These are phyloP conservation scores for Moxostoma hubbsi DNA, from an alignment of 2,797 vertebrate genomes.

Conservation along the genomic window DNA sequence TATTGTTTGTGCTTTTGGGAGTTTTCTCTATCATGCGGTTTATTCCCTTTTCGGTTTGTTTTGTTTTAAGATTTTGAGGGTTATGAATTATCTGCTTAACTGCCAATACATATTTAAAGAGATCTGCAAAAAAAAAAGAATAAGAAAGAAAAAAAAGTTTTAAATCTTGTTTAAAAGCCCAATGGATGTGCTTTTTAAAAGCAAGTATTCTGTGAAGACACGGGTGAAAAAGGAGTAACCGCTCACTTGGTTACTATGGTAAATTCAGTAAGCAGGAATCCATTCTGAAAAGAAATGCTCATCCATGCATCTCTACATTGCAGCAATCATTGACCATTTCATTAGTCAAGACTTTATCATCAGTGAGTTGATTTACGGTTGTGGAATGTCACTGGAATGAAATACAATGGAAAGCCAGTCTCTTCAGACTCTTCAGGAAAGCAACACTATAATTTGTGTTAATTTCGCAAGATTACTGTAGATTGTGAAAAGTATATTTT, in stretches of 20 bases:
- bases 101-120: constrained; percentile 67
- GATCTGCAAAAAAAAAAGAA: background rate
- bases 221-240: background rate
- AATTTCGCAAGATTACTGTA: constrained; percentile 70
- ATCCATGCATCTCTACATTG: constrained; percentile 1
- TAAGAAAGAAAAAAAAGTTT: background rate
- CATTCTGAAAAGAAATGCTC: background rate
- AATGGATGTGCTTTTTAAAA: constrained; percentile 26
- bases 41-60: constrained; percentile 21
- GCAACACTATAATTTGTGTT: constrained; percentile 62
- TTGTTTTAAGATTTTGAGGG: constrained; percentile 34
- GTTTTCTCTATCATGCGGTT: constrained; percentile 27
- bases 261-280: constrained; percentile 4
- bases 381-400: constrained; percentile 15
- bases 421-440: constrained; percentile 66
- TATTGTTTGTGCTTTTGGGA: constrained; percentile 45
- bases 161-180: constrained; percentile 24
- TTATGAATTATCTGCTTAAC: constrained; percentile 58
- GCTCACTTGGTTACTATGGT: background rate
- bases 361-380: constrained; percentile 25
- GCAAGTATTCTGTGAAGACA: background rate
- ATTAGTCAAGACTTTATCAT: constrained; percentile 28
- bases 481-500: constrained; percentile 70
- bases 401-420: background rate
- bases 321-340: constrained; percentile 25